Base-by-base conservation (phyloP, 1,140 invertebrate species). In the Panagrolaimus sp. region DNA sequence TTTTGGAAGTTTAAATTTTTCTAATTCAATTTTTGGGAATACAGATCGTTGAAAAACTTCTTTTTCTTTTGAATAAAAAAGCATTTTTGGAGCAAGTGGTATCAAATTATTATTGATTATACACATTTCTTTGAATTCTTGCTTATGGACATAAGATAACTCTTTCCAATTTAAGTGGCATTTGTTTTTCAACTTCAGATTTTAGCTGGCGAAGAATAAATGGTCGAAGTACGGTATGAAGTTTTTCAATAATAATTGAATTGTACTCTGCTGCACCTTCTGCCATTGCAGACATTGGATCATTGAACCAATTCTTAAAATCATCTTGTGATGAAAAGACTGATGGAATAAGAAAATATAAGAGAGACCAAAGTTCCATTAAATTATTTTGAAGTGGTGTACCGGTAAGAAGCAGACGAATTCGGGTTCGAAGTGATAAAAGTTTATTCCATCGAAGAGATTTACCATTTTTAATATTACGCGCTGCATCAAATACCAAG, bases 381-480 rank as follows among this genome's bases (percentile, higher is more conserved):
- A 99, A 85, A 85, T 93, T 96, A 84, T 99, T 99, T 86, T 99
- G 96, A 69, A 99, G 87, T 32, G 96, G 96, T 43, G 96, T 99
- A 73, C 96, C 96, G 55, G 96, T 99, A 73, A 99, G 86, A 62
- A 99, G 86, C 47, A 99, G 86, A 48, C 96, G 88, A 73, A 93
- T 91, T 47, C 92, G 88, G 80, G 92, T 94, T 82, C 94, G 90
- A 84, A 99, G 97, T 84, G 98, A 98, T 8, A 99, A 86, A 64
- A 99, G 84, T 76, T 95, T 88, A 84, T 98, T 96, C 96, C 96
- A 99, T 63, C 96, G 86, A 83, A 98, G 96, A 14, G 93, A 96
- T 85, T 98, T 98, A 83, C 98, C 99, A 86, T 99, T 99, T 86
- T 99, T 99, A 68, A 99, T 99, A 83, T 99, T 98, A 83, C 99